These are phyloP conservation scores for Drosophila kambysellisi DNA, from an alignment of 2,888 invertebrate species.

Conservation along the genomic window DNA sequence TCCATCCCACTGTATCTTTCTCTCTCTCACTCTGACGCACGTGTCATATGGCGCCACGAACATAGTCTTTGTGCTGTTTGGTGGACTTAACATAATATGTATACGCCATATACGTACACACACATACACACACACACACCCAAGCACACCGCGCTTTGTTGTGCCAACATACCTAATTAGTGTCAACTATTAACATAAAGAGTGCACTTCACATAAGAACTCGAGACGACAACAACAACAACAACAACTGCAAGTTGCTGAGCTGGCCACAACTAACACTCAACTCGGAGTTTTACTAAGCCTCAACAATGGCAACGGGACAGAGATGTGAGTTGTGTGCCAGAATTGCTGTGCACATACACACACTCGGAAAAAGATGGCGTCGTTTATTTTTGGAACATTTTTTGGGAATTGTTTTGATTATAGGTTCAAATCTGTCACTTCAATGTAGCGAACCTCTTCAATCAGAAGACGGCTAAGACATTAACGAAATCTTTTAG, in stretches of 20 bases:
- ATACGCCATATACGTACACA: conserved; percentile 38
- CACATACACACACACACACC: conserved; percentile 7
- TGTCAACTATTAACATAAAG: conserved; percentile 81
- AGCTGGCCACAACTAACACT: conserved; percentile 75
- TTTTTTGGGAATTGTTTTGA: background rate
- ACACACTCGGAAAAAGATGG: background rate
- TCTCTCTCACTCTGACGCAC: background rate
- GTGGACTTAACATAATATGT: conserved; percentile 59
- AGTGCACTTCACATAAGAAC: conserved; percentile 78
- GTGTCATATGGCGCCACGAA: conserved; percentile 55
- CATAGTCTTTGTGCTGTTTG: conserved; percentile 68
- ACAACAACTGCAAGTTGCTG: conserved; percentile 41
- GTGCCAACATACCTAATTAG: conserved; percentile 79
- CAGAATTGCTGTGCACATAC: conserved; percentile 55
- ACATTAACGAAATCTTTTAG: too few relatives aligned
- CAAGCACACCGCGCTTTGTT: conserved; percentile 61
- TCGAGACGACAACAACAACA: conserved; percentile 66
- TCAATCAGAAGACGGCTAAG: too few relatives aligned
- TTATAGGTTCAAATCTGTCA: background rate
- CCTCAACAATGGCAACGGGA: conserved; percentile 52
- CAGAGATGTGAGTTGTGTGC: conserved; percentile 42
- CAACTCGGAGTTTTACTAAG: conserved; percentile 69
- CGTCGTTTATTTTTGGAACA: background rate
- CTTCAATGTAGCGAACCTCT: background rate
- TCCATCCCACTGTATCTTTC: background rate